A percentile compares a stretch with the other conserved stretches of the same genome.
Conservation (phyloP, 2,113 vertebrate genomes). For the Pollachius pollachius region DNA sequence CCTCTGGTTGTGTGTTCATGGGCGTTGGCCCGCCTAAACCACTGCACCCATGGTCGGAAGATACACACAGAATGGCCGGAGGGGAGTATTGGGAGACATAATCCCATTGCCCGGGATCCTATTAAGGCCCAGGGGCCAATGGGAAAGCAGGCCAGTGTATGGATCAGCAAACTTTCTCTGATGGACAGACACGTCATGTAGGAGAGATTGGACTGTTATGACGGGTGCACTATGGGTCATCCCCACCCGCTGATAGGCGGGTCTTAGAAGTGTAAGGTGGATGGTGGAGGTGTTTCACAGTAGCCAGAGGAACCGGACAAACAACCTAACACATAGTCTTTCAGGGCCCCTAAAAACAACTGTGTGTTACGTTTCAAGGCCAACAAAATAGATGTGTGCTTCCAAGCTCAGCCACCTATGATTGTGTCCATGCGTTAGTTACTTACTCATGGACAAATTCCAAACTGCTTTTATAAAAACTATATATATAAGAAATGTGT, state of each 20-base stretch:
- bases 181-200: slow-evolving; percentile 44
- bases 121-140: slow-evolving; percentile 76
- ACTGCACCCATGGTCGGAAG: slow-evolving; percentile 66
- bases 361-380: too few species aligned
- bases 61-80: slow-evolving; percentile 61
- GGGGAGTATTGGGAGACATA: slow-evolving; percentile 62
- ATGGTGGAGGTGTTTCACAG: too few species aligned
- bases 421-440: too few species aligned
- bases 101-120: slow-evolving; percentile 74
- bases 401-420: too few species aligned
- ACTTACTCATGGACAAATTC: too few species aligned
- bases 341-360: too few species aligned
- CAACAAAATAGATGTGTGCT: too few species aligned
- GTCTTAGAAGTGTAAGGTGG: too few species aligned
- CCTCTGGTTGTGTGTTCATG: slow-evolving; percentile 28
- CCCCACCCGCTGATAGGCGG: not conserved
- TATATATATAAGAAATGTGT: too few species aligned
- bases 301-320: too few species aligned
- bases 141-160: slow-evolving; percentile 74
- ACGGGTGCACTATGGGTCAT: slow-evolving; percentile 13
- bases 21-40: slow-evolving; percentile 60
- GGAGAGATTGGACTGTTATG: slow-evolving; percentile 33
- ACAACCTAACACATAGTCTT: too few species aligned
- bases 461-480: too few species aligned
- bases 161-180: slow-evolving; percentile 72